phyloP scores from a whole-genome alignment of 2,888 invertebrate genomes.

The Hypercompe scribonia region DNA sequence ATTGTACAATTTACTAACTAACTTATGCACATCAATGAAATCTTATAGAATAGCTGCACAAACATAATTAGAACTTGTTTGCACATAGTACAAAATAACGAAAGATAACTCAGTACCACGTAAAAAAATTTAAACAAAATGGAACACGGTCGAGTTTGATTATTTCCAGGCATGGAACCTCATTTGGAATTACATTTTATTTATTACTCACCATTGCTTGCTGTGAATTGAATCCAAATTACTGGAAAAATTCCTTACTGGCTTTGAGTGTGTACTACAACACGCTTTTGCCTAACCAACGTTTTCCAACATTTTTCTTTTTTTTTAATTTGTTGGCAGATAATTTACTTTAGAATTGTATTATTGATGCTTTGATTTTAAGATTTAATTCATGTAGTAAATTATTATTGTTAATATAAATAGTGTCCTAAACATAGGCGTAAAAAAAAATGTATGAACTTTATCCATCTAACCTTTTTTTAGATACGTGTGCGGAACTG shows the following conservation, averaged over 20 bases:
- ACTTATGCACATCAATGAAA: background rate
- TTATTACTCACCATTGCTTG: slow-evolving; percentile 73
- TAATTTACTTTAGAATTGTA: no score
- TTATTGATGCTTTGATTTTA: background rate
- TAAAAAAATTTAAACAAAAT: slow-evolving; percentile 69
- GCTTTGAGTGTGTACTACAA: slow-evolving; percentile 52
- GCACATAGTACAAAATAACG: background rate
- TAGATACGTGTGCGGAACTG: no score
- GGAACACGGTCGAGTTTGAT: slow-evolving; percentile 73
- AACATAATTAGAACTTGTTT: background rate
- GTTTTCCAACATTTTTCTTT: slow-evolving; percentile 6
- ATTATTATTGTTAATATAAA: background rate
- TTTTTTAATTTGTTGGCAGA: no score
- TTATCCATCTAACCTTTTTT: no score
- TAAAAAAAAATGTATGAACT: no score
- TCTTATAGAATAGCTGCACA: background rate
- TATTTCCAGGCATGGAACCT: slow-evolving; percentile 76
- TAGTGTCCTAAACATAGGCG: no score
- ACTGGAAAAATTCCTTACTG: slow-evolving; percentile 67
- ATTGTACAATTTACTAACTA: background rate
- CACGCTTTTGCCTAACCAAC: background rate
- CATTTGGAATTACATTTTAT: slow-evolving; percentile 80
- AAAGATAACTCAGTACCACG: background rate
- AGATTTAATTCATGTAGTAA: background rate
- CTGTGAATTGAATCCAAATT: slow-evolving; percentile 81